Evolutionary conservation across 2,888 invertebrate species (phyloP), one percentile per base, ranked within the genome.

Genomic region (Tigriopus californicus): DNA sequence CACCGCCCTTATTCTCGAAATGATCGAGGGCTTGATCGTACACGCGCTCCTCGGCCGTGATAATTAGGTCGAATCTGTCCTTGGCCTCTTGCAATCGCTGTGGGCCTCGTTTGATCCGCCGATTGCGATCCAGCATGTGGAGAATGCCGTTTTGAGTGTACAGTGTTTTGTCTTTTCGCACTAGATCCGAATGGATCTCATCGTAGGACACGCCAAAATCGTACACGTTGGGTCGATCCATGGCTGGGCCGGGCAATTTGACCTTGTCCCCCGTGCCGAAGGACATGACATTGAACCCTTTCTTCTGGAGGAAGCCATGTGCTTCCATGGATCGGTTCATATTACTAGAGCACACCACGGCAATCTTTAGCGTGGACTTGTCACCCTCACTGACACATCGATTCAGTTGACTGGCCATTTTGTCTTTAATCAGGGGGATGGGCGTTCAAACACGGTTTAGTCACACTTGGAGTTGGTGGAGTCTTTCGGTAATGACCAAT

Each of bases 271-370:
- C 90, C 40, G 90, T 89, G 15, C 91, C 91, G 74, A 83, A 95
- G 0, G 94, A 95, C 69, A 85, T 81, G 0, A 99, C 95, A 69
- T 82, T 82, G 70, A 89, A 97, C 13, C 97, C 97, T 68, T 94
- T 94, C 75, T 98, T 98, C 81, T 78, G 77, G 54, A 98, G 75
- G 72, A 94, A 92, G 61, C 88, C 88, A 75, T 99, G 98, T 15
- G 97, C 97, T 75, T 98, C 98, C 98, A 98, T 98, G 67, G 94
- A 95, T 61, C 98, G 79, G 70, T 98, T 98, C 91, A 98, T 98
- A 72, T 98, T 98, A 68, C 94, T 95, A 10, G 97, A 97, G 75
- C 98, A 99, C 65, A 94, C 88, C 60, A 98, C 92, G 24, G 97
- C 97, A 67, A 97, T 80, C 67, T 79, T 82, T 3, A 33, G 33